A percentile compares a stretch with the other conserved stretches of the same genome.
phyloP scores from a whole-genome alignment of 2,113 vertebrate genomes.

The Microcebus tavaratra region DNA sequence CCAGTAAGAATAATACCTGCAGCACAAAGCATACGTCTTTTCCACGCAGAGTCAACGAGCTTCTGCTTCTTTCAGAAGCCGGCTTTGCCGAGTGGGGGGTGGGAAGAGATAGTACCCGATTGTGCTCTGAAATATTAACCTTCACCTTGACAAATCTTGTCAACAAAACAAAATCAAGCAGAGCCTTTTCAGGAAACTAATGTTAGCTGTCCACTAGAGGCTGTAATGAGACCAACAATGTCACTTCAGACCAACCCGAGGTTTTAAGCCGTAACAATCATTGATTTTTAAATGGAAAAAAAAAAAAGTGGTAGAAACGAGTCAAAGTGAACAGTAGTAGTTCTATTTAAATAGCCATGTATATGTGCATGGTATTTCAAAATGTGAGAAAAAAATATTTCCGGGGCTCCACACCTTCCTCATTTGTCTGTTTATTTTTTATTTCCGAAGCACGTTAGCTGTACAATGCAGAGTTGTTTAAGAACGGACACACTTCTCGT shows the following conservation, averaged over 20 bases:
- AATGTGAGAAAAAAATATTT: conserved; percentile 28
- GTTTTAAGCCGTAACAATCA: conserved; percentile 58
- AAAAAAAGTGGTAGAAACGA: conserved; percentile 48
- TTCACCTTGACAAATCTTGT: conserved; percentile 68
- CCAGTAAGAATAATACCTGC: conserved; percentile 69
- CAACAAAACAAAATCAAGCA: conserved; percentile 53
- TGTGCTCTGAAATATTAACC: not conserved
- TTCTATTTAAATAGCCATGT: conserved; percentile 59
- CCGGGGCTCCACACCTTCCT: not conserved
- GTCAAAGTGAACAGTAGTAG: conserved; percentile 49
- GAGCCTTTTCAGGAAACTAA: conserved; percentile 77
- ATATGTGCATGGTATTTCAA: conserved; percentile 40
- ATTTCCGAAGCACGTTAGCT: conserved; percentile 50
- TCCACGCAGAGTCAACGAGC: not conserved
- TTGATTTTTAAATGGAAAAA: conserved; percentile 70
- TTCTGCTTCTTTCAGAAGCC: conserved; percentile 34
- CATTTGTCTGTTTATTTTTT: conserved; percentile 37
- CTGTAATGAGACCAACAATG: conserved; percentile 88
- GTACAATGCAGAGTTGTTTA: conserved; percentile 14
- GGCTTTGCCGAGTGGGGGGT: not conserved
- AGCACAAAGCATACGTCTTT: conserved; percentile 5
- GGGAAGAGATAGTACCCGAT: not conserved
- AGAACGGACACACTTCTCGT: conserved; percentile 67
- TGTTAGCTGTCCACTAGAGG: conserved; percentile 87
- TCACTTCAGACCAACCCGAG: conserved; percentile 74